Evolutionary conservation across 2,888 invertebrate genomes (phyloP), one percentile per base, ranked within the genome.

Genomic region (Ctena decussata): DNA sequence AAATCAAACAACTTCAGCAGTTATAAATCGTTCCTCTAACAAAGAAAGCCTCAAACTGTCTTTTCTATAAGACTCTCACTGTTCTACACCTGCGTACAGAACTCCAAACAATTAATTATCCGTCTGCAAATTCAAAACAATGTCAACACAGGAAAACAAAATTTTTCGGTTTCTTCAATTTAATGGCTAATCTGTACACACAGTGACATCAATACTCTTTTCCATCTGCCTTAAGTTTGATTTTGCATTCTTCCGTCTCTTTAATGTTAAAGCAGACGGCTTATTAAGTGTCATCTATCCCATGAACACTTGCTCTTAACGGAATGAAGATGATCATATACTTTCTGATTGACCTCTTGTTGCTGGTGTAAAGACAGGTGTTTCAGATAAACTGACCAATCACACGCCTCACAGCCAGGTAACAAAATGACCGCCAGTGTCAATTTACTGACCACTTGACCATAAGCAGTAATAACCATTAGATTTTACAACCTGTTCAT

Each of bases 401-500:
- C 65, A 32, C 5, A 65, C 30, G 35, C 18, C 24, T 24, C 5
- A 18, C 2, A 35, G 32, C 32, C 35, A 65, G 65, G 30, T 65
- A 65, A 65, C 65, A 35, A n/a, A 65, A 65, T 35, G 35, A 35
- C 65, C 65, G 21, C 32, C 65, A 35, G 6, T n/a, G 65, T 65
- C 65, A 32, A 65, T 35, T 57, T 65, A 35, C n/a, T 35, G 65
- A 12, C 65, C 65, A 65, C 65, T 65, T 65, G 65, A 65, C 65
- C 65, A 65, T 65, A 65, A 65, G 8, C 27, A 35, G 12, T 35
- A 65, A 65, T 65, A 65, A 65, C 65, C 32, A 35, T 35, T 35
- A 65, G 30, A 32, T 65, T 65, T 65, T 35, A 65, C 35, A 65
- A 65, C 1, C 65, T 30, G 65, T 18, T 35, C 65, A 65, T 35